Percentiles rank a stretch among this genome's conserved stretches.
These are phyloP conservation scores for Phyllotreta cruciferae DNA, from an alignment of 2,888 invertebrate species.

Conservation along the genomic window DNA sequence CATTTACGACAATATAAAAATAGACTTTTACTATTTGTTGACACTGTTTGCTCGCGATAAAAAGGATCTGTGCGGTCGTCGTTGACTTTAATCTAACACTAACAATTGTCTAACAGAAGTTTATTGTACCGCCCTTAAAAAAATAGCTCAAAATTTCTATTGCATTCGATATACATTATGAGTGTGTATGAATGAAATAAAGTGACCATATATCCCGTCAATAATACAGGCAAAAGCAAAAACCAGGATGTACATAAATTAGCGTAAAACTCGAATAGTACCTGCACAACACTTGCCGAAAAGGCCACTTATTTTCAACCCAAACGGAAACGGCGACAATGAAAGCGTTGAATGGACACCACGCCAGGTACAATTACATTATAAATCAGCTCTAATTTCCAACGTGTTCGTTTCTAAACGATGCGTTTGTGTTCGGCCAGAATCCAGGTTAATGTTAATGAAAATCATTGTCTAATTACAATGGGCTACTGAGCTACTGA, in stretches of 20 bases:
- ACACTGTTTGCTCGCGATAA: slow-evolving; percentile 3
- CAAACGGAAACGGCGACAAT: slow-evolving; percentile 5
- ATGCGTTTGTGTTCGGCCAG: too few species aligned
- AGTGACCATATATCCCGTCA: slow-evolving; percentile 12
- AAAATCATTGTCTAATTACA: too few species aligned
- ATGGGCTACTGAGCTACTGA: too few species aligned
- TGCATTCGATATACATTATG: not conserved
- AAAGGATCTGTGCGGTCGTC: not conserved
- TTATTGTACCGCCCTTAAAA: too few species aligned
- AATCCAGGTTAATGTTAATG: too few species aligned
- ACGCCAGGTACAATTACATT: not conserved
- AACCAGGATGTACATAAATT: slow-evolving; percentile 11
- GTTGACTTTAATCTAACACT: too few species aligned
- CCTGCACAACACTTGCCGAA: slow-evolving; percentile 17
- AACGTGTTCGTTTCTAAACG: too few species aligned
- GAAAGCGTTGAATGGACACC: slow-evolving; percentile 7
- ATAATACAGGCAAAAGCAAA: too few species aligned
- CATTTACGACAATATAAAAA: not conserved
- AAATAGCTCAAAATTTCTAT: too few species aligned
- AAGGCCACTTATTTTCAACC: slow-evolving; percentile 8
- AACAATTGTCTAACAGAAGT: too few species aligned
- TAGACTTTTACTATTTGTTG: slow-evolving; percentile 4
- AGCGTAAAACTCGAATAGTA: slow-evolving; percentile 12
- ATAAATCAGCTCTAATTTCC: too few species aligned
- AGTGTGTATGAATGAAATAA: not conserved